phyloP scores from a whole-genome alignment of 1,140 invertebrate species.

The Anagrus nilaparvatae region DNA sequence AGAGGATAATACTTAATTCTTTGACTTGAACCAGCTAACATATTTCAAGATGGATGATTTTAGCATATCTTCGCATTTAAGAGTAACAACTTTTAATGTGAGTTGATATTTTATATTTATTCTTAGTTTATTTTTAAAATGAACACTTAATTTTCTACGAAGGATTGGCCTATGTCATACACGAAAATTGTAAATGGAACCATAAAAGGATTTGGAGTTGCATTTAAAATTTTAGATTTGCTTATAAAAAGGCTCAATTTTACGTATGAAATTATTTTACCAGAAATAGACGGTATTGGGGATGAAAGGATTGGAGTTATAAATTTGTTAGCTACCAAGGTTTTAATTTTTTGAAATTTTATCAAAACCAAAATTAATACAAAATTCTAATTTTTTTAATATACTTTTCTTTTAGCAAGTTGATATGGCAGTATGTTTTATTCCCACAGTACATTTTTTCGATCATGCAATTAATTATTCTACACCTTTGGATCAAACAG shows the following conservation, averaged over 20 bases:
- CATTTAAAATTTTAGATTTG: conserved; percentile 61
- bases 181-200: conserved; percentile 42
- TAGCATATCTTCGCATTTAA: no score
- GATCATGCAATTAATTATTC: conserved; percentile 52
- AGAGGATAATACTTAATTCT: no score
- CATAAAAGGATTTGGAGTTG: conserved; percentile 52
- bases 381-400: conserved; percentile 1
- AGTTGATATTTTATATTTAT: no score
- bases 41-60: no score
- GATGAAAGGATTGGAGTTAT: conserved; percentile 49
- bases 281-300: conserved; percentile 46
- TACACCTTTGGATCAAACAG: conserved; percentile 55
- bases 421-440: conserved; percentile 65
- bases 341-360: no score
- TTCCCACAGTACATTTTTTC: conserved; percentile 56
- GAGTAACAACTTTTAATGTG: no score
- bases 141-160: conserved; percentile 1
- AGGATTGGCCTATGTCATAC: conserved; percentile 36
- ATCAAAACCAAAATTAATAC: neutral
- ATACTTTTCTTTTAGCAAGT: conserved; percentile 45
- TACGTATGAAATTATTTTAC: conserved; percentile 54
- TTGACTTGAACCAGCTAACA: no score
- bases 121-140: neutral
- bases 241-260: conserved; percentile 59
- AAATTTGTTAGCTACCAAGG: conserved; percentile 46